Evolutionary conservation across 1,140 invertebrate genomes (phyloP).

Genomic region (Drosophila leontia): DNA sequence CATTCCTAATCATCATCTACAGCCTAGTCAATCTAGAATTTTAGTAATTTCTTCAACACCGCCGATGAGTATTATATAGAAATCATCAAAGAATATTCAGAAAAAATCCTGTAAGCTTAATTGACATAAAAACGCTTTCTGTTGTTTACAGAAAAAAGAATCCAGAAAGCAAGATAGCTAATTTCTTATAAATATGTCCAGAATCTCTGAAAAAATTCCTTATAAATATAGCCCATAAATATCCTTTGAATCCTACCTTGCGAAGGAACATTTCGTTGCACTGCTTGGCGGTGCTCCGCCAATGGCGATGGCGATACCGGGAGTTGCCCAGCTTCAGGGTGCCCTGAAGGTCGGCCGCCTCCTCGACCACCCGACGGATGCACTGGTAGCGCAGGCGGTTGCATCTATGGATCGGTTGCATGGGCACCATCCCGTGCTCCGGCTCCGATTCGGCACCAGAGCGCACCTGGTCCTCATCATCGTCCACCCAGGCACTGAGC

Average conservation of each 20-base stretch:
- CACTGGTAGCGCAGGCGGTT: constrained; percentile 88
- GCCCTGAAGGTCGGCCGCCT: constrained; percentile 88
- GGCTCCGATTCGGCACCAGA: constrained; percentile 88
- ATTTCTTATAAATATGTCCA: background rate
- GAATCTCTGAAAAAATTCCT: background rate
- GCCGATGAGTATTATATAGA: too few species aligned
- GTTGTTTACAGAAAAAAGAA: background rate
- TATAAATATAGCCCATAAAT: background rate
- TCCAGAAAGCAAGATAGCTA: background rate
- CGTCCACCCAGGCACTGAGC: constrained; percentile 89
- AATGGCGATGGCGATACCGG: constrained; percentile 89
- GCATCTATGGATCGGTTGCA: constrained; percentile 88
- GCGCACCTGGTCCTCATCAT: constrained; percentile 87
- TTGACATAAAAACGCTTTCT: fast-evolving
- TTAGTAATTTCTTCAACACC: too few species aligned
- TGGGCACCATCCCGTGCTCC: constrained; percentile 87
- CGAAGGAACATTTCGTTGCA: constrained; percentile 91
- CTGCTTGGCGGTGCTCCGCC: constrained; percentile 89
- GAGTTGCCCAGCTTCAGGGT: constrained; percentile 88
- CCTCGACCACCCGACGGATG: constrained; percentile 88
- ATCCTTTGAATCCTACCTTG: constrained; percentile 87
- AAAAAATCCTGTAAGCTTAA: background rate
- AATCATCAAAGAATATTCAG: too few species aligned
- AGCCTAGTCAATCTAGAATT: background rate
- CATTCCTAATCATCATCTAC: background rate